Conservation (phyloP, 1,140 invertebrate species). For the Ganaspis sp. region DNA sequence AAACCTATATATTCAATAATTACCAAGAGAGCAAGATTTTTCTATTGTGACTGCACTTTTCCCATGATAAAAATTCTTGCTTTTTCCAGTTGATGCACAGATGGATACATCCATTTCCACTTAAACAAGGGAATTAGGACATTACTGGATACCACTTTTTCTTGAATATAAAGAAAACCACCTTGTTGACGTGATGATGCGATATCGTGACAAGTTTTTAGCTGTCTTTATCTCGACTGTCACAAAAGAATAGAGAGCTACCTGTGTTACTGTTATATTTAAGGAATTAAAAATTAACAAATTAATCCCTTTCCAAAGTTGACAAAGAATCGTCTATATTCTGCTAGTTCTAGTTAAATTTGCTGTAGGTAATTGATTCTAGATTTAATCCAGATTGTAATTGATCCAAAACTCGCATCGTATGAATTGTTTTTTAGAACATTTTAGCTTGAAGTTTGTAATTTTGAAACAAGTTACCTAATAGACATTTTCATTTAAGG, state of each 20-base stretch:
- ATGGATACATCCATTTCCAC: slow-evolving; percentile 10
- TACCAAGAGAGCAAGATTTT: background rate
- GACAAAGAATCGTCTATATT: too few species aligned
- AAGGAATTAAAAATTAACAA: background rate
- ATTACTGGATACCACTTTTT: slow-evolving; percentile 23
- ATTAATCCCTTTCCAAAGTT: too few species aligned
- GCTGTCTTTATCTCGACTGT: background rate
- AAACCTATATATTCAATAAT: background rate
- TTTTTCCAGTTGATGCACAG: background rate
- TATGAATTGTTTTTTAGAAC: background rate
- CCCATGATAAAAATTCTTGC: slow-evolving; percentile 9
- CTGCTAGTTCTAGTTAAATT: too few species aligned
- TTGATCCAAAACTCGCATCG: background rate
- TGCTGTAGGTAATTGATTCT: too few species aligned
- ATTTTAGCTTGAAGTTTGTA: background rate
- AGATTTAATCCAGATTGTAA: too few species aligned
- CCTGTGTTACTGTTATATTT: background rate
- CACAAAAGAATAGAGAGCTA: slow-evolving; percentile 9
- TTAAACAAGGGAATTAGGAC: slow-evolving; percentile 13
- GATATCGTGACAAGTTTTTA: slow-evolving; percentile 12
- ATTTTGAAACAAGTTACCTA: background rate
- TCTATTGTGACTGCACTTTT: slow-evolving; percentile 1
- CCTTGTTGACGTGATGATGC: background rate
- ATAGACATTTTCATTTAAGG: too few species aligned
- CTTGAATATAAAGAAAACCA: background rate